Evolutionary conservation across 2,113 vertebrate genomes (phyloP), one percentile per base, ranked within the genome.

Genomic region (Fulmarus glacialis): DNA sequence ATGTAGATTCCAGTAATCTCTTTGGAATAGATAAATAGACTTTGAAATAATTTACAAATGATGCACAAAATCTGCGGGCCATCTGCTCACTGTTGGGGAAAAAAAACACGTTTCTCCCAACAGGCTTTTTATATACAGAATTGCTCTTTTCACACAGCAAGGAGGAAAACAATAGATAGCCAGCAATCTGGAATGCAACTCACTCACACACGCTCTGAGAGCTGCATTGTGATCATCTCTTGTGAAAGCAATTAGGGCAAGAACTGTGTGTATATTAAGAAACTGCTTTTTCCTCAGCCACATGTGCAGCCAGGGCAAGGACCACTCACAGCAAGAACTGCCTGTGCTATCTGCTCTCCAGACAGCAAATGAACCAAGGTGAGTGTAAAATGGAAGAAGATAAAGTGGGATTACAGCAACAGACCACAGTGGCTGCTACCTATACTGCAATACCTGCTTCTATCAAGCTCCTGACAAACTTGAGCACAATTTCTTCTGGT

Each of bases 21-120:
- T 97, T 98, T 97, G 98, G 99, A 99, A 98, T 99, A 98, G 98
- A 98, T 98, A 98, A 98, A 98, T 98, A 99, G 98, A 98, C 98
- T 99, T 98, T 98, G 98, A 99, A 99, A 99, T 99, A 97, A 95
- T 99, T 99, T 99, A 98, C 98, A 99, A 99, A 99, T 99, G 98
- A 99, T 99, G 98, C 97, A 98, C 97, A 98, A 97, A 98, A 99
- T 99, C 98, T 99, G 98, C 96, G 98, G 97, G 97, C 98, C 99
- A 99, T 99, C 98, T 99, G 98, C 98, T 98, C 95, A 90, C 93
- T 95, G 97, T 89, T 98, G 97, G 94, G 96, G 85, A 95, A 97
- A 95, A 97, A 98, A 97, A 74, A 59, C 86, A 89, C 3, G 12
- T 96, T 97, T 98, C 94, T 98, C 97, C 97, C 96, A 89, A 96